phyloP scores from a whole-genome alignment of 2,888 invertebrate genomes.

The Drosophila mettleri region DNA sequence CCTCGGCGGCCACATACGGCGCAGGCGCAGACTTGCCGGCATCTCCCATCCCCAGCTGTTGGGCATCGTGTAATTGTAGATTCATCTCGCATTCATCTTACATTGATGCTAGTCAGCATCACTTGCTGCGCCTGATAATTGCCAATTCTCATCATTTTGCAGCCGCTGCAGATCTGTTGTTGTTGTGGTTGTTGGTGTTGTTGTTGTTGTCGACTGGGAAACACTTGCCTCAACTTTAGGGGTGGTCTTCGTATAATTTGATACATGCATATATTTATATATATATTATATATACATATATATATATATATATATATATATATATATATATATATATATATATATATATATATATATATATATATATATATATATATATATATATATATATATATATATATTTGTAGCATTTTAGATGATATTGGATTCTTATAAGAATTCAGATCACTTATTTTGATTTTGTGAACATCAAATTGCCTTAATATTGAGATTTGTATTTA shows the following conservation, averaged over 20 bases:
- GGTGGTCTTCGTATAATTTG: constrained; percentile 32
- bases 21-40: constrained; percentile 47
- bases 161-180: constrained; percentile 4
- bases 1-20: constrained; percentile 60
- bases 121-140: constrained; percentile 67
- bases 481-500: neutral
- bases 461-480: neutral
- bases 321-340: neutral
- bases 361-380: neutral
- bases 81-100: constrained; percentile 49
- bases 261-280: neutral
- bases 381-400: neutral
- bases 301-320: neutral
- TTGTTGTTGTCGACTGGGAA: constrained; percentile 12
- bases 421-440: neutral
- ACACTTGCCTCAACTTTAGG: constrained; percentile 30
- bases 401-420: constrained; percentile 4
- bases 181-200: neutral
- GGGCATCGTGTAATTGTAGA: constrained; percentile 72
- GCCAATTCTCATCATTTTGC: constrained; percentile 48
- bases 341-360: neutral
- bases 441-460: neutral
- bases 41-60: constrained; percentile 40
- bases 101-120: constrained; percentile 41
- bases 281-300: no score